Percentiles rank a stretch among this genome's conserved stretches.
Evolutionary conservation across 2,113 vertebrate genomes (phyloP).

Genomic region (Daphoenositta chrysoptera): DNA sequence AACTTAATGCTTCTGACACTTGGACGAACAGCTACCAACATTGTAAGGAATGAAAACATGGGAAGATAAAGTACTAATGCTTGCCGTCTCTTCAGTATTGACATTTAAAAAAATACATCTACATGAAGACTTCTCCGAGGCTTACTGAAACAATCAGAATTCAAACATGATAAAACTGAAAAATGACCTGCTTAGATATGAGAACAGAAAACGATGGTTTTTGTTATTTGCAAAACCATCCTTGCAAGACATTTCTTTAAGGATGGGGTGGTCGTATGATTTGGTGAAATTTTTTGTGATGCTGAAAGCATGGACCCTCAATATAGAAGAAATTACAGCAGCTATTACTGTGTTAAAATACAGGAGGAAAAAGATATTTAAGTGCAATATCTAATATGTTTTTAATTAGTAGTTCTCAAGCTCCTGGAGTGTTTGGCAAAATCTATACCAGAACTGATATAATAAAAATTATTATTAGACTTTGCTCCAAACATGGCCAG

Average conservation of each 20-base stretch:
- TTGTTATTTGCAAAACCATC: neutral
- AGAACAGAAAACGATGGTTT: neutral
- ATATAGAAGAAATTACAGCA: neutral
- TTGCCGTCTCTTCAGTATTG: neutral
- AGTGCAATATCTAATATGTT: neutral
- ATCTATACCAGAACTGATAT: neutral
- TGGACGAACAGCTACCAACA: neutral
- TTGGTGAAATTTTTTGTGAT: neutral
- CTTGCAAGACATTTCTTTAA: neutral
- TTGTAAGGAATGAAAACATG: neutral
- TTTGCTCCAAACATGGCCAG: neutral
- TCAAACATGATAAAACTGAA: neutral
- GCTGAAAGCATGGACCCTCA: neutral
- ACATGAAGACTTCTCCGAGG: neutral
- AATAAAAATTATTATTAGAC: neutral
- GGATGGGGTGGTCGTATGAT: neutral
- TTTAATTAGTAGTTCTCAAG: neutral
- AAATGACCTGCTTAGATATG: neutral
- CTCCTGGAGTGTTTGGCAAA: neutral
- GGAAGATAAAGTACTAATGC: accelerated
- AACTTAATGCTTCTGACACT: neutral
- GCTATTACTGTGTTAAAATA: neutral
- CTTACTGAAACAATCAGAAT: neutral
- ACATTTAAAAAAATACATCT: neutral
- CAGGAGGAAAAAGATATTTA: neutral